phyloP scores from a whole-genome alignment of 2,888 invertebrate genomes.

The Pemphredon lugubris region DNA sequence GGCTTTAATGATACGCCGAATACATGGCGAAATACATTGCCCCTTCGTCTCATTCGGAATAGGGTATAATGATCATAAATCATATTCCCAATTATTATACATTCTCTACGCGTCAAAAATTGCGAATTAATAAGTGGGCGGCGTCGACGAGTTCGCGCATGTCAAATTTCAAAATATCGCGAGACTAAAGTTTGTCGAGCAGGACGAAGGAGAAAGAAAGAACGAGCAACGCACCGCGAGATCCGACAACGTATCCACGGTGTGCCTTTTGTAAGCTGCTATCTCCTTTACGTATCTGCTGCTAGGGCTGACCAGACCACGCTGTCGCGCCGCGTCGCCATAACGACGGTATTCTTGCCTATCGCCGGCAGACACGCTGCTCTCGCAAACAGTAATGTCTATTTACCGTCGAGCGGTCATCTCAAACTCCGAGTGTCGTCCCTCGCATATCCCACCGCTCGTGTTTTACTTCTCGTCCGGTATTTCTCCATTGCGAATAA shows the following conservation, averaged over 20 bases:
- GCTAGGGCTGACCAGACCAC: conserved; percentile 49
- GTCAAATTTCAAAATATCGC: conserved; percentile 65
- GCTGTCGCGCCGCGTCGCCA: conserved; percentile 54
- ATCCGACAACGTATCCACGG: conserved; percentile 59
- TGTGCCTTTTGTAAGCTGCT: conserved; percentile 74
- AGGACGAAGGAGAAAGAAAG: conserved; percentile 39
- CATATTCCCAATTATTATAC: too few relatives aligned
- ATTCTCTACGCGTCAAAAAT: too few relatives aligned
- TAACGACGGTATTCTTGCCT: conserved; percentile 68
- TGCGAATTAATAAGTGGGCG: too few relatives aligned
- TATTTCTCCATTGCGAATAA: not conserved
- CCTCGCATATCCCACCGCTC: conserved; percentile 8
- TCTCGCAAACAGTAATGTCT: conserved; percentile 57
- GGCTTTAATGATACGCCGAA: too few relatives aligned
- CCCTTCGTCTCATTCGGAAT: too few relatives aligned
- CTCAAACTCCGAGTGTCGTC: conserved; percentile 45
- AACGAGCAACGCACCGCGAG: conserved; percentile 33
- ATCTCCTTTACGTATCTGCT: conserved; percentile 76
- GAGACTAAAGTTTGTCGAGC: conserved; percentile 69
- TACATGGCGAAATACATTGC: too few relatives aligned
- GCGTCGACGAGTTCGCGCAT: too few relatives aligned
- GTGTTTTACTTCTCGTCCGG: not conserved
- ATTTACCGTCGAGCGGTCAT: conserved; percentile 56
- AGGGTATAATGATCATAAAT: too few relatives aligned
- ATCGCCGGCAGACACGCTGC: conserved; percentile 56